Conservation (phyloP, 2,113 vertebrate genomes). For the Microtus pennsylvanicus region DNA sequence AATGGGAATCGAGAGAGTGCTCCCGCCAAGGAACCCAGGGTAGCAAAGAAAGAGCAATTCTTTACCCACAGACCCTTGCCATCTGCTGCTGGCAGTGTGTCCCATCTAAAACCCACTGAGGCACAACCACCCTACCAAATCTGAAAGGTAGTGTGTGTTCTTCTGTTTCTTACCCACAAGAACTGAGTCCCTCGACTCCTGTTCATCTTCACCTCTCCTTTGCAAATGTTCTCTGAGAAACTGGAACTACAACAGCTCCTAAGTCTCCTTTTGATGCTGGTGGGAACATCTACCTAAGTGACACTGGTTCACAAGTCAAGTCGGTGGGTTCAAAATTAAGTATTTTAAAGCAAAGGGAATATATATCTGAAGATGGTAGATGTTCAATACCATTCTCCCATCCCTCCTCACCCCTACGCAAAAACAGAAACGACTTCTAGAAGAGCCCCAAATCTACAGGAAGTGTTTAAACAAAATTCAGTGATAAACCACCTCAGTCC, state of each 20-base stretch:
- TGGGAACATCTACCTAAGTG: not conserved
- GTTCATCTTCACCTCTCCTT: not conserved
- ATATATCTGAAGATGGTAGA: not conserved
- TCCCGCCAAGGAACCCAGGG: conserved; percentile 30
- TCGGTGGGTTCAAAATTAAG: not conserved
- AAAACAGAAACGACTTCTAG: not conserved
- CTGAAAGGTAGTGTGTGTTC: not conserved
- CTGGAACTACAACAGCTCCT: not conserved
- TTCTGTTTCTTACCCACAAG: not conserved
- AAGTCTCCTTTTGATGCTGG: not conserved
- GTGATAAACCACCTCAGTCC: not conserved
- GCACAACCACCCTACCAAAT: not conserved
- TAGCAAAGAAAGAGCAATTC: conserved; percentile 15
- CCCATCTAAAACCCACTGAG: conserved; percentile 34
- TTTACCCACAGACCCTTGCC: conserved; percentile 31
- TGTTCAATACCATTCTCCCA: not conserved
- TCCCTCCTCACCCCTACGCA: not conserved
- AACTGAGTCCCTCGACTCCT: not conserved
- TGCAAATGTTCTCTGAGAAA: conserved; percentile 6
- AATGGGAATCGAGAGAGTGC: not conserved
- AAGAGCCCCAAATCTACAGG: not conserved
- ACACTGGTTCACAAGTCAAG: not conserved
- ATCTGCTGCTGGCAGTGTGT: not conserved
- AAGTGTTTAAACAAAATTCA: not conserved
- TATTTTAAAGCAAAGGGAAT: conserved; percentile 8